phyloP scores from a whole-genome alignment of 2,113 vertebrate species.

The Columba livia region DNA sequence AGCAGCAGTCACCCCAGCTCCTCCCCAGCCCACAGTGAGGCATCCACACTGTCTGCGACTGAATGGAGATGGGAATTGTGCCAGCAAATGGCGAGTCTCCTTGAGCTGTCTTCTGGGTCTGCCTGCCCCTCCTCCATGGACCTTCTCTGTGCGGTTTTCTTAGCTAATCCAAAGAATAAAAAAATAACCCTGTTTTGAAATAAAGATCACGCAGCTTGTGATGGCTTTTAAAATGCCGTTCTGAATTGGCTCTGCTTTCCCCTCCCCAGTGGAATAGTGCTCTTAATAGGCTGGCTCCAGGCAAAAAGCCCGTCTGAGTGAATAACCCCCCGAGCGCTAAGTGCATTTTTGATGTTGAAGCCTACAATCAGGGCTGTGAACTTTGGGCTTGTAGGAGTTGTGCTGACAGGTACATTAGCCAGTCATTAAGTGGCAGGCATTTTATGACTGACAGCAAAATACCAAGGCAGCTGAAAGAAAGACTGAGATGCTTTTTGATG shows the following conservation, averaged over 20 bases:
- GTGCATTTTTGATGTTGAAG: slow-evolving; percentile 38
- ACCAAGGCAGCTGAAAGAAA: neutral
- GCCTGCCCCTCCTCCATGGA: neutral
- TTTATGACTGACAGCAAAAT: slow-evolving; percentile 33
- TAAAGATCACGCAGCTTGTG: slow-evolving; percentile 1
- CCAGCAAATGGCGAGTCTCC: neutral
- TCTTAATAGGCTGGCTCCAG: neutral
- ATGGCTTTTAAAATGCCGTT: slow-evolving; percentile 17
- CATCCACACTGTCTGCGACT: neutral
- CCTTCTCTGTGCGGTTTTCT: neutral
- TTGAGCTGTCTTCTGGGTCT: neutral
- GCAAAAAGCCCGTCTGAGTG: neutral
- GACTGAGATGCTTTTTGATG: neutral
- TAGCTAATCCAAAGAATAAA: neutral
- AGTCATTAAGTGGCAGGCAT: slow-evolving; percentile 9
- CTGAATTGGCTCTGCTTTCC: neutral
- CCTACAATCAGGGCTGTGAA: slow-evolving; percentile 60
- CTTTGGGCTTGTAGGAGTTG: neutral
- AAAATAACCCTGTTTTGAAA: slow-evolving; percentile 28
- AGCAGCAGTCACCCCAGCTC: neutral
- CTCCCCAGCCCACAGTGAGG: neutral
- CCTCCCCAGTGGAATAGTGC: neutral
- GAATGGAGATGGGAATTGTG: neutral
- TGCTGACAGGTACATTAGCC: slow-evolving; percentile 33
- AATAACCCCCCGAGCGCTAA: slow-evolving; percentile 15